Conservation (phyloP, 2,113 vertebrate species). For the Eulacestoma nigropectus region DNA sequence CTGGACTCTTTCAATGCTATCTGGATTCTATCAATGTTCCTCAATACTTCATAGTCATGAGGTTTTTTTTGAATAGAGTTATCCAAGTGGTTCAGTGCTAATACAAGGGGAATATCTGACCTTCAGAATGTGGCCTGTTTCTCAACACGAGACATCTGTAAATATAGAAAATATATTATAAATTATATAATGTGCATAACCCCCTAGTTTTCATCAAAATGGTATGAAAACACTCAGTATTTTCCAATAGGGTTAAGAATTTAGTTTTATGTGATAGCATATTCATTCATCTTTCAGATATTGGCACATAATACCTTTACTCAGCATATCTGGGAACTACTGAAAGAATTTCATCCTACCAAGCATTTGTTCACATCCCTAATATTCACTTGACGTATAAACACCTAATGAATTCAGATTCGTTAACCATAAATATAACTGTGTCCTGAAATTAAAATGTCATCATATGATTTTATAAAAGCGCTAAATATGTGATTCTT, state of each 20-base stretch:
- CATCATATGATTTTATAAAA: not conserved
- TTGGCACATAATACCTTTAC: not conserved
- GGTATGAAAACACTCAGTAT: not conserved
- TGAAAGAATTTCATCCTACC: not conserved
- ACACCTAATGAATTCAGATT: not conserved
- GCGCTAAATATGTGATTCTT: rapidly evolving
- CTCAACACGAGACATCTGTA: not conserved
- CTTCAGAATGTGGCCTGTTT: not conserved
- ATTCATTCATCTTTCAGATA: not conserved
- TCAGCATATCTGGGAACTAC: not conserved
- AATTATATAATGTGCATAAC: not conserved
- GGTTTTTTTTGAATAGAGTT: not conserved
- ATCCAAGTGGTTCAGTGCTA: not conserved
- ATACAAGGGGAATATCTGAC: not conserved
- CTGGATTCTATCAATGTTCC: not conserved
- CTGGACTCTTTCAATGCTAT: not conserved
- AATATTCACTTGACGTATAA: not conserved
- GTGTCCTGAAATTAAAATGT: not conserved
- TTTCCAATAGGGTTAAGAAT: not conserved
- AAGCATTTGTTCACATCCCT: not conserved
- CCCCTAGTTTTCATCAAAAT: not conserved
- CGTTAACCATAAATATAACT: not conserved
- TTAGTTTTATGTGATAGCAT: not conserved
- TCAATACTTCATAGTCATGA: not conserved
- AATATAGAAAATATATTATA: not conserved